phyloP scores from a whole-genome alignment of 1,140 invertebrate genomes.

The Trypoxylus dichotomus region DNA sequence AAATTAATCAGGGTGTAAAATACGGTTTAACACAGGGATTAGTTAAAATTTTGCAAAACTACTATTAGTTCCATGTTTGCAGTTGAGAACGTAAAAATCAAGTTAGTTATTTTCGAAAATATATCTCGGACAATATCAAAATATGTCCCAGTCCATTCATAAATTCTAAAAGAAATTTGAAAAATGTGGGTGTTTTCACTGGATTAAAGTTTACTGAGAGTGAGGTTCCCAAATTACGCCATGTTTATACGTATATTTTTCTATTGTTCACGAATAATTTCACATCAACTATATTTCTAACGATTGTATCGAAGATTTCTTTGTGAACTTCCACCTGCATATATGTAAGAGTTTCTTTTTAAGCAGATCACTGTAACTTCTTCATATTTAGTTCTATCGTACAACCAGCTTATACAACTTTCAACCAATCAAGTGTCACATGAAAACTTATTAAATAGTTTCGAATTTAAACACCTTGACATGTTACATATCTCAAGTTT shows the following conservation, averaged over 20 bases:
- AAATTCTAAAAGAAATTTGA: constrained; percentile 34
- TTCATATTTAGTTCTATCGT: not conserved
- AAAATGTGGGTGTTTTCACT: not conserved
- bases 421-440: too few relatives aligned
- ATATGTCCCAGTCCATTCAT: constrained; percentile 41
- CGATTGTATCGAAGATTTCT: not conserved
- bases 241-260: constrained; percentile 38
- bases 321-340: not conserved
- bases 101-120: not conserved
- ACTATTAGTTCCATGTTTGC: not conserved
- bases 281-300: constrained; percentile 15
- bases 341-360: not conserved
- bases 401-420: too few relatives aligned
- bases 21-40: too few relatives aligned
- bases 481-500: too few relatives aligned
- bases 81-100: not conserved
- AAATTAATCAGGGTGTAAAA: too few relatives aligned
- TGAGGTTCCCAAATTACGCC: constrained; percentile 22
- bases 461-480: too few relatives aligned
- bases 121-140: constrained; percentile 40
- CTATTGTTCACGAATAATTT: constrained; percentile 36
- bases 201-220: not conserved
- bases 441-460: too few relatives aligned
- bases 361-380: not conserved
- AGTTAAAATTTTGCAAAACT: not conserved